A percentile compares a stretch with the other conserved stretches of the same genome.
Evolutionary conservation across 2,113 vertebrate species (phyloP).

Genomic region (Hyperopisus bebe): DNA sequence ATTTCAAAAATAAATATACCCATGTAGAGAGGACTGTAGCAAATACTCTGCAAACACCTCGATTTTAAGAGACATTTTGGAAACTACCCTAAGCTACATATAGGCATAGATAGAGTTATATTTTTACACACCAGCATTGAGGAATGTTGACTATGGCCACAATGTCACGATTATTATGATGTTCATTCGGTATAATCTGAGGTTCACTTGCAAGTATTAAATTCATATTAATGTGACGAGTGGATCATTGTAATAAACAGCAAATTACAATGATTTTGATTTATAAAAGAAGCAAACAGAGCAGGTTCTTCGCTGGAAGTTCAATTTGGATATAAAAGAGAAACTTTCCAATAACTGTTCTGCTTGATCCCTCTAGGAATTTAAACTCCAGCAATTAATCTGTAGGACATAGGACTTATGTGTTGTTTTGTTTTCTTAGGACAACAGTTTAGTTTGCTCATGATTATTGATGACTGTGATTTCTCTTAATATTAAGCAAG

Average conservation of each 20-base stretch:
- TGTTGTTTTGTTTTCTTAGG: neutral
- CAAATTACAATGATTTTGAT: neutral
- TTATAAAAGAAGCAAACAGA: neutral
- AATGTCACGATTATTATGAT: neutral
- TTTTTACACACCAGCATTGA: neutral
- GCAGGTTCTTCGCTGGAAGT: neutral
- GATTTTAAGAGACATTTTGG: neutral
- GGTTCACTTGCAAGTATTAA: neutral
- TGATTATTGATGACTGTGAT: neutral
- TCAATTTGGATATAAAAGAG: neutral
- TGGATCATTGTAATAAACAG: neutral
- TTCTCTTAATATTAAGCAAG: neutral
- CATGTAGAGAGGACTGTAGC: neutral
- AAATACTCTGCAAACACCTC: neutral
- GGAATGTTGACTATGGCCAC: neutral
- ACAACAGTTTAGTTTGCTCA: neutral
- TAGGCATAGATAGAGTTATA: neutral
- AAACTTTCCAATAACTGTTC: neutral
- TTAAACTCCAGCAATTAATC: neutral
- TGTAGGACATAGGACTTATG: no score
- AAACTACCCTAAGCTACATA: conserved; percentile 2
- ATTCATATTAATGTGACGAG: neutral
- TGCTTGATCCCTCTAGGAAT: neutral
- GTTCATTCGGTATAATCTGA: neutral
- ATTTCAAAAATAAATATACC: neutral